Evolutionary conservation across 2,797 vertebrate genomes (phyloP).

Genomic region (Neostethus bicornis): DNA sequence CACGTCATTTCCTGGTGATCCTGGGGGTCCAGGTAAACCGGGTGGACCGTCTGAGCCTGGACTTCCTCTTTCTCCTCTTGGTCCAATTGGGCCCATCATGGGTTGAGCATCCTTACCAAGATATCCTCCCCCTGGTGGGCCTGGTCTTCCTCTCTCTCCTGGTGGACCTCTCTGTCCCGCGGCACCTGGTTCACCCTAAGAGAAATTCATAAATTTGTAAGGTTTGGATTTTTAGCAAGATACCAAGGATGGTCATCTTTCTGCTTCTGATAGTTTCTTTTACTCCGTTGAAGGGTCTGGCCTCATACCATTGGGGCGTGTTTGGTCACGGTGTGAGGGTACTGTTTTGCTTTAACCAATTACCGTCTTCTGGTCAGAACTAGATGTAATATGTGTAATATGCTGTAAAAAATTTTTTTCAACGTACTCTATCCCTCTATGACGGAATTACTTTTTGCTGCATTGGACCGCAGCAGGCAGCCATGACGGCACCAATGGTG

Average conservation of each 20-base stretch:
- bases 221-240: not conserved
- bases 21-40: conserved; percentile 81
- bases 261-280: no score
- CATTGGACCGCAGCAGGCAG: no score
- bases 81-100: conserved; percentile 85
- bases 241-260: not conserved
- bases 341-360: no score
- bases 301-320: no score
- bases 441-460: no score
- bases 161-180: conserved; percentile 84
- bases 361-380: no score
- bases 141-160: conserved; percentile 92
- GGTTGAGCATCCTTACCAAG: conserved; percentile 87
- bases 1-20: conserved; percentile 87
- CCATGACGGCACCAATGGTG: no score
- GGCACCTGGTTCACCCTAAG: conserved; percentile 88
- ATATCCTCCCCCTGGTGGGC: conserved; percentile 83
- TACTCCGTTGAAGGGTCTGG: no score
- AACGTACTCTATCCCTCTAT: no score
- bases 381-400: no score
- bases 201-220: not conserved
- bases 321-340: no score
- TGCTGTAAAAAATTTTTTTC: no score
- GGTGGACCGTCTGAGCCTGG: conserved; percentile 81
- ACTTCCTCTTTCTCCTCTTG: conserved; percentile 88